These are phyloP conservation scores for Agrotis puta DNA, from an alignment of 2,888 invertebrate species.

Conservation along the genomic window DNA sequence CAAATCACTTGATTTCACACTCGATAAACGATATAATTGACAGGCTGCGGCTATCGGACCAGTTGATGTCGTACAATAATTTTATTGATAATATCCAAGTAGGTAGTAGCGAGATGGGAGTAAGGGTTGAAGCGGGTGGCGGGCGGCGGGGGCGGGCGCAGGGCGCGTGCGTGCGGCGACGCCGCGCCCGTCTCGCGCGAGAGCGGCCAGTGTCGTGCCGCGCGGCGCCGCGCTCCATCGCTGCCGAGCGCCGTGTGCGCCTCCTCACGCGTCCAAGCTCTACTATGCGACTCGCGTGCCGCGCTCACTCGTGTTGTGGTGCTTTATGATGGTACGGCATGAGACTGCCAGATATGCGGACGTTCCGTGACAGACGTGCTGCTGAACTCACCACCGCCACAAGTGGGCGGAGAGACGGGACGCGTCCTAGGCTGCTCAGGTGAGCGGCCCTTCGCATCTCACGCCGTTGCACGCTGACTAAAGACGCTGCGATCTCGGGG, in stretches of 20 bases:
- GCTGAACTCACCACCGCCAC: slow-evolving; percentile 82
- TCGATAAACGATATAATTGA: slow-evolving; percentile 76
- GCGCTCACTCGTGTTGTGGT: slow-evolving; percentile 87
- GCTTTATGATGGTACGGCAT: slow-evolving; percentile 90
- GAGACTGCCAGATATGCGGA: slow-evolving; percentile 89
- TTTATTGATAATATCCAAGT: slow-evolving; percentile 90
- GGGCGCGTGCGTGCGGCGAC: slow-evolving; percentile 82
- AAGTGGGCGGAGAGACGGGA: slow-evolving; percentile 87
- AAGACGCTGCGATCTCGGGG: slow-evolving; percentile 84
- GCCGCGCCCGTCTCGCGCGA: slow-evolving; percentile 82
- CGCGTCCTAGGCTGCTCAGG: slow-evolving; percentile 86
- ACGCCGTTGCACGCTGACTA: slow-evolving; percentile 76
- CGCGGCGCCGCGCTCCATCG: slow-evolving; percentile 78
- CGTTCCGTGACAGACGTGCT: slow-evolving; percentile 86
- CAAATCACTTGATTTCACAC: slow-evolving; percentile 71
- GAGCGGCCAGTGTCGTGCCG: slow-evolving; percentile 80
- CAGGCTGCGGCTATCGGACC: slow-evolving; percentile 79
- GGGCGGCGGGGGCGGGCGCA: slow-evolving; percentile 67
- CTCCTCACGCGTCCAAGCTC: slow-evolving; percentile 68
- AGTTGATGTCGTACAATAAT: slow-evolving; percentile 87
- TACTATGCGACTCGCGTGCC: slow-evolving; percentile 86
- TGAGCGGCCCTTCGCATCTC: slow-evolving; percentile 86
- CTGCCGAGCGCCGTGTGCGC: slow-evolving; percentile 70
- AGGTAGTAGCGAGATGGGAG: slow-evolving; percentile 87
- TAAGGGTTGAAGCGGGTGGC: slow-evolving; percentile 73